Percentiles rank a stretch among this genome's conserved stretches.
phyloP scores from a whole-genome alignment of 2,888 invertebrate species.

The Leptinotarsa peninsularis region DNA sequence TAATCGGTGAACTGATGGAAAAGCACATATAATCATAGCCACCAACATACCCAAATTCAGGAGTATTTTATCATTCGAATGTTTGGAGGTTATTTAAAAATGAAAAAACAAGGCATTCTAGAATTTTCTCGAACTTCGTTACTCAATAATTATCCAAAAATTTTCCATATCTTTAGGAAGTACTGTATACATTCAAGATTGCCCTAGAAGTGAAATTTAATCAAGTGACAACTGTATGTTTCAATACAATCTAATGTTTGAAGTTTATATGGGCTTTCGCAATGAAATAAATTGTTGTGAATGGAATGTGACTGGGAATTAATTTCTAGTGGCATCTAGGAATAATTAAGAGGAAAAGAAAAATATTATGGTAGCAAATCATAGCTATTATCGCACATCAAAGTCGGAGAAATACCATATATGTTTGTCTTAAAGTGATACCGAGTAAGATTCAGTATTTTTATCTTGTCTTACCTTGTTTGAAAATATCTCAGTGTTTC shows the following conservation, averaged over 20 bases:
- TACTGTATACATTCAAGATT: background rate
- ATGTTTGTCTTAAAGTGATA: conserved; percentile 26
- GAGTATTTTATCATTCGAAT: too few relatives aligned
- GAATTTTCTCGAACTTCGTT: too few relatives aligned
- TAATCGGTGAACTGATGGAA: too few relatives aligned
- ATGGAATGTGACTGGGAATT: conserved; percentile 36
- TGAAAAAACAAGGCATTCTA: too few relatives aligned
- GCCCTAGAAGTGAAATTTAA: conserved; percentile 9
- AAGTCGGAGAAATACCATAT: conserved; percentile 34
- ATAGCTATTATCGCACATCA: conserved; percentile 38
- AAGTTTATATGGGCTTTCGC: conserved; percentile 20
- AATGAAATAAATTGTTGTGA: conserved; percentile 35
- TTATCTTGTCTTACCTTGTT: conserved; percentile 32
- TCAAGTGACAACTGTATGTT: conserved; percentile 10
- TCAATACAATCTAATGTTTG: background rate
- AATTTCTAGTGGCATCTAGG: conserved; percentile 33
- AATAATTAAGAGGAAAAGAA: conserved; percentile 31
- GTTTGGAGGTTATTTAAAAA: too few relatives aligned
- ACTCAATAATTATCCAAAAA: too few relatives aligned
- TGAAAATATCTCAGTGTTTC: conserved; percentile 25
- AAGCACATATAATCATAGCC: too few relatives aligned
- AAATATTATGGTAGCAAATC: conserved; percentile 37
- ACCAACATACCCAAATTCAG: too few relatives aligned
- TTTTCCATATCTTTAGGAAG: too few relatives aligned
- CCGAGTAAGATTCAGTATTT: conserved; percentile 16